Conservation (phyloP, 1,140 invertebrate genomes). For the Whitmania pigra region DNA sequence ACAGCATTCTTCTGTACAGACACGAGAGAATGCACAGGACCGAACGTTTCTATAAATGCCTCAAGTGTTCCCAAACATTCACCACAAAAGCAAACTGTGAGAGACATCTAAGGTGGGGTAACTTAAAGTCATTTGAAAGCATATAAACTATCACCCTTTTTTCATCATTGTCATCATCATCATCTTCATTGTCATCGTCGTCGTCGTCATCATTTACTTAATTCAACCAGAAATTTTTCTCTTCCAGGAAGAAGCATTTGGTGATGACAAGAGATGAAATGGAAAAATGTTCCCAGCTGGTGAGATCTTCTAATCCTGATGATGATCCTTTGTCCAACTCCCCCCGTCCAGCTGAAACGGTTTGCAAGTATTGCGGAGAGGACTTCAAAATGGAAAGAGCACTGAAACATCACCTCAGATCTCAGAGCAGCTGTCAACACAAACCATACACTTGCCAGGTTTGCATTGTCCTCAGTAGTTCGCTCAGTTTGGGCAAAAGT, state of each 20-base stretch:
- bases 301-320: no score
- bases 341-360: slow-evolving; percentile 31
- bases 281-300: not conserved
- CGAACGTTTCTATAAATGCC: slow-evolving; percentile 56
- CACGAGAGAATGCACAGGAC: slow-evolving; percentile 61
- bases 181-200: not conserved
- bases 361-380: slow-evolving; percentile 44
- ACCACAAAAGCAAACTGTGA: slow-evolving; percentile 83
- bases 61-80: slow-evolving; percentile 83
- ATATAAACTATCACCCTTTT: no score
- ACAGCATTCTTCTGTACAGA: slow-evolving; percentile 59
- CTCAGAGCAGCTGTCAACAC: slow-evolving; percentile 38
- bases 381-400: slow-evolving; percentile 44
- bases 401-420: slow-evolving; percentile 41
- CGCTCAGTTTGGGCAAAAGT: no score
- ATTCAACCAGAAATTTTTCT: not conserved
- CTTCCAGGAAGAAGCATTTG: not conserved
- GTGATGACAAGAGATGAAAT: not conserved
- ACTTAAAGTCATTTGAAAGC: no score
- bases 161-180: no score
- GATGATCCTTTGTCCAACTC: not conserved
- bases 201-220: not conserved
- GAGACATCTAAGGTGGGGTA: slow-evolving; percentile 52
- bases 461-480: no score
- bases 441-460: slow-evolving; percentile 41